phyloP scores from a whole-genome alignment of 1,140 invertebrate species.

The Psix sp. region DNA sequence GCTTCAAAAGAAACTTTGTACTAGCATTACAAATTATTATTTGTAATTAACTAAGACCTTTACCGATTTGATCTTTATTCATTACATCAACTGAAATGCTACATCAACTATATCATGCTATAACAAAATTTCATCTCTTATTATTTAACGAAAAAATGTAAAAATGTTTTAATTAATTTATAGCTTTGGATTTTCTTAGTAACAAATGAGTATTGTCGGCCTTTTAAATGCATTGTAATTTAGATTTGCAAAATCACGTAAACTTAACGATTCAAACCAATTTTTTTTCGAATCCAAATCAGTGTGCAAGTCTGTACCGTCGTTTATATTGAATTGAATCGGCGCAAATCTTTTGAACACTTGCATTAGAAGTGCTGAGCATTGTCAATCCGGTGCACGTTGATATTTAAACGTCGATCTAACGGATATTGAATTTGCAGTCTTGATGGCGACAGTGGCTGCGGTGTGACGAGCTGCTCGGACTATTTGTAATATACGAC shows the following conservation, averaged over 20 bases:
- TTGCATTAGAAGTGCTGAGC: slow-evolving; percentile 31
- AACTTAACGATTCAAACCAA: slow-evolving; percentile 37
- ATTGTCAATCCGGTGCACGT: slow-evolving; percentile 54
- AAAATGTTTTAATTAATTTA: no score
- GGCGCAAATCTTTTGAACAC: slow-evolving; percentile 46
- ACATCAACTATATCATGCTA: no score
- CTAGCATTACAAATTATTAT: no score
- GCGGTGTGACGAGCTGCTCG: slow-evolving; percentile 58
- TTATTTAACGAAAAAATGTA: no score
- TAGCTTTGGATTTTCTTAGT: slow-evolving; percentile 26
- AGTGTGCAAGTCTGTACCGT: slow-evolving; percentile 40
- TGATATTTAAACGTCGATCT: slow-evolving; percentile 61
- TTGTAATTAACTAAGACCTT: no score
- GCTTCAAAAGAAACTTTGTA: no score
- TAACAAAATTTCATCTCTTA: no score
- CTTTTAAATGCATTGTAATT: slow-evolving; percentile 52
- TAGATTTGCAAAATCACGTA: slow-evolving; percentile 50
- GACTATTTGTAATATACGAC: slow-evolving; percentile 74
- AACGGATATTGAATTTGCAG: slow-evolving; percentile 73
- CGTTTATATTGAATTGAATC: slow-evolving; percentile 39
- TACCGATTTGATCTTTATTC: no score
- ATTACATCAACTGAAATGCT: no score
- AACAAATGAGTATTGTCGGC: slow-evolving; percentile 36
- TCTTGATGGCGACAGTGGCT: slow-evolving; percentile 65
- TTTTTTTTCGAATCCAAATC: slow-evolving; percentile 40